Percentiles rank a stretch among this genome's conserved stretches.
Evolutionary conservation across 2,797 vertebrate genomes (phyloP).

Genomic region (Fundulus diaphanus): DNA sequence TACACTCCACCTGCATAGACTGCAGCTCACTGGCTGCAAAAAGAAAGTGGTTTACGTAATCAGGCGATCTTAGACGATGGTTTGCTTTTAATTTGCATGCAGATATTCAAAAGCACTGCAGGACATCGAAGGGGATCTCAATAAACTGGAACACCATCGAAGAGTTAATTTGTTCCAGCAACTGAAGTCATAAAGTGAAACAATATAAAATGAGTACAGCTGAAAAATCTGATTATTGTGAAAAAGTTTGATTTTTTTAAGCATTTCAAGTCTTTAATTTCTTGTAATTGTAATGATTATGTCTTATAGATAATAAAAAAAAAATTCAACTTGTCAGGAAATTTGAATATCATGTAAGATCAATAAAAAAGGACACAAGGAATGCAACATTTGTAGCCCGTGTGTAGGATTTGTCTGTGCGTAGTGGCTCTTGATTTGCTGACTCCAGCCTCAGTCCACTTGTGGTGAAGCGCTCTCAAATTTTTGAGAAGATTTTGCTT

Average conservation of each 20-base stretch:
- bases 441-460: no score
- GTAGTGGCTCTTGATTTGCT: no score
- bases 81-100: constrained; percentile 23
- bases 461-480: no score
- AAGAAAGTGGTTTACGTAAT: constrained; percentile 24
- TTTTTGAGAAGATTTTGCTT: no score
- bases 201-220: background rate
- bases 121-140: background rate
- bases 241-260: background rate
- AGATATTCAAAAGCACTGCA: constrained; percentile 4
- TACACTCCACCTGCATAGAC: constrained; percentile 88
- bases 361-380: no score
- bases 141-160: background rate
- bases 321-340: no score
- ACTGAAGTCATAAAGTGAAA: background rate
- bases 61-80: constrained; percentile 22
- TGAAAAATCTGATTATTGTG: background rate
- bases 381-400: no score
- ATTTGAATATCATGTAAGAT: no score
- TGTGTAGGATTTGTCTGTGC: no score
- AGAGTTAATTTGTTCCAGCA: background rate
- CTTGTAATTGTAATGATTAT: background rate
- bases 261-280: background rate
- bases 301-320: background rate
- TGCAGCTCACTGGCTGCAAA: constrained; percentile 86